Conservation (phyloP, 2,113 vertebrate genomes). For the Melanostigma gelatinosum region DNA sequence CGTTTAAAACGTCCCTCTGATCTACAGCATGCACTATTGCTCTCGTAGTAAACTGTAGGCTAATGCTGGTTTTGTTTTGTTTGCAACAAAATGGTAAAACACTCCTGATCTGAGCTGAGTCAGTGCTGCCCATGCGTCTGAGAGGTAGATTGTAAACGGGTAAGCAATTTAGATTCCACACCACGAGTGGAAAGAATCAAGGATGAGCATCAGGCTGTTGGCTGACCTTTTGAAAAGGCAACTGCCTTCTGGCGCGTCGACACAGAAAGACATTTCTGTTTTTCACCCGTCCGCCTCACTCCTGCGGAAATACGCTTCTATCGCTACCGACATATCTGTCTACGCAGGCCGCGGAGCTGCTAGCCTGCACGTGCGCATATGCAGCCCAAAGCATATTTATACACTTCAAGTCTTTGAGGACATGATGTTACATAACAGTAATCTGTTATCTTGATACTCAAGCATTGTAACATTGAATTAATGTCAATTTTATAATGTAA, state of each 20-base stretch:
- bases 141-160: not conserved
- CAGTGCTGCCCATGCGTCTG: not conserved
- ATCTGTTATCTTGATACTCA: not conserved
- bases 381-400: not conserved
- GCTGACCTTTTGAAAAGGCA: not conserved
- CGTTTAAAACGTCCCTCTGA: not conserved
- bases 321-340: not conserved
- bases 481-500: not conserved
- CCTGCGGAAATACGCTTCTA: not conserved
- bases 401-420: not conserved
- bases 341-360: not conserved
- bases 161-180: not conserved
- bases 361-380: not conserved
- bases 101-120: not conserved
- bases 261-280: not conserved
- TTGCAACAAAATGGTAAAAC: not conserved
- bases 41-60: not conserved
- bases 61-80: too few relatives aligned
- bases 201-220: not conserved
- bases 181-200: not conserved
- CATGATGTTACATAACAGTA: not conserved
- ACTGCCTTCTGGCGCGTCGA: not conserved
- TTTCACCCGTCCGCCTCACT: not conserved
- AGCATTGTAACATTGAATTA: not conserved
- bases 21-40: not conserved